Conservation (phyloP, 2,113 vertebrate species). For the Apeltes quadracus region DNA sequence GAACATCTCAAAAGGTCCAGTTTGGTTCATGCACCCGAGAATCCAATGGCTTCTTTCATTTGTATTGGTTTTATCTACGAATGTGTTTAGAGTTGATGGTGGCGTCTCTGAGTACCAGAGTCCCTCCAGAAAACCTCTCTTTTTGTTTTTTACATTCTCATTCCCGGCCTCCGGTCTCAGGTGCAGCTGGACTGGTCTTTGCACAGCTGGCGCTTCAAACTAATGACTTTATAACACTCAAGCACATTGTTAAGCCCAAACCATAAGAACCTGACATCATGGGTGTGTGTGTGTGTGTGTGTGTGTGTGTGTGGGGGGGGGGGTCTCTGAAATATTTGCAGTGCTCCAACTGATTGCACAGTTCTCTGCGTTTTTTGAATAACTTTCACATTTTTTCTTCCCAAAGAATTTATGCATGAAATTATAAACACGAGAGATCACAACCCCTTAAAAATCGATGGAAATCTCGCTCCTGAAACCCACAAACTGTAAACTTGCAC, state of each 20-base stretch:
- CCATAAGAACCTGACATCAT: neutral
- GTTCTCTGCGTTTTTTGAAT: neutral
- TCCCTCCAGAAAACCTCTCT: neutral
- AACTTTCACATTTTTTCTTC: neutral
- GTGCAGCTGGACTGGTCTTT: too few relatives aligned
- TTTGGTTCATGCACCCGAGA: neutral
- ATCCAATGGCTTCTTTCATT: neutral
- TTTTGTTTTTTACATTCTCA: too few relatives aligned
- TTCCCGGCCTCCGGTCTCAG: too few relatives aligned
- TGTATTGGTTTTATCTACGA: neutral
- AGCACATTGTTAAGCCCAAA: neutral
- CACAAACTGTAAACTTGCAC: neutral
- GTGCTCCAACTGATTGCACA: neutral
- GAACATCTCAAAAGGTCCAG: neutral
- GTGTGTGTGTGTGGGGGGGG: neutral
- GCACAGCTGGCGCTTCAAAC: neutral
- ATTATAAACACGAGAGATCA: neutral
- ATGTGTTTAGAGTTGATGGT: neutral
- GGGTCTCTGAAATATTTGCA: neutral
- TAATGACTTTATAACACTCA: neutral
- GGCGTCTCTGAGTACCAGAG: neutral
- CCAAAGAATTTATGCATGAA: neutral
- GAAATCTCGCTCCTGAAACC: neutral
- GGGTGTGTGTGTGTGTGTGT: too few relatives aligned
- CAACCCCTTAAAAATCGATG: neutral